These are phyloP conservation scores for Phoebastria nigripes DNA, from an alignment of 2,797 vertebrate genomes.

Conservation along the genomic window DNA sequence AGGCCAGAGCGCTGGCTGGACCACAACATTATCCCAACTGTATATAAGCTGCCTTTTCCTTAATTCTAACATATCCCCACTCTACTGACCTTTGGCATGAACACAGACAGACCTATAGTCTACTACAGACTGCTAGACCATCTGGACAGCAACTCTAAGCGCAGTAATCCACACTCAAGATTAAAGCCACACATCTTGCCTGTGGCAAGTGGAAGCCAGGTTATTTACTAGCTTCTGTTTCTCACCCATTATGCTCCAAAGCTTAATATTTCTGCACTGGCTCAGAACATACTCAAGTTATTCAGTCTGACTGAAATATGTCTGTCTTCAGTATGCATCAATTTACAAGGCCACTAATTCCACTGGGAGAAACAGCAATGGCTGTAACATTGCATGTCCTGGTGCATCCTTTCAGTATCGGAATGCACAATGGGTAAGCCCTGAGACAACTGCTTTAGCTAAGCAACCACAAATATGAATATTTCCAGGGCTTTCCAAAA, in stretches of 20 bases:
- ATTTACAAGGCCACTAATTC: not conserved
- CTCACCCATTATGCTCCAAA: not conserved
- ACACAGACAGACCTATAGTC: not conserved
- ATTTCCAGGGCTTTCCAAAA: not conserved
- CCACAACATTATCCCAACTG: not conserved
- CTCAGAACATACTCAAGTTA: not conserved
- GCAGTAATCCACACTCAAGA: conserved; percentile 18
- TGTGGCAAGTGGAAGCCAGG: not conserved
- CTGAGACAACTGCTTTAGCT: not conserved
- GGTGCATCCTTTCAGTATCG: not conserved
- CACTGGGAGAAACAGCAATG: not conserved
- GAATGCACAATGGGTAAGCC: not conserved
- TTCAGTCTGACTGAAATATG: not conserved
- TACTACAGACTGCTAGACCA: not conserved
- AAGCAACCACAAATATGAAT: not conserved
- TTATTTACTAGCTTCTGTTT: not conserved
- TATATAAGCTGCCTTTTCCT: not conserved
- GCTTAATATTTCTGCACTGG: not conserved
- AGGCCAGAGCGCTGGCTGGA: not conserved
- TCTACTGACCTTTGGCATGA: not conserved
- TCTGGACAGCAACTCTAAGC: conserved; percentile 36
- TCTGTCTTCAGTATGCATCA: not conserved
- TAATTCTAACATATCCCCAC: not conserved
- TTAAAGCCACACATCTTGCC: not conserved
- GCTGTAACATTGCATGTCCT: accelerated